Conservation (phyloP, 2,888 invertebrate species). For the Drosophila rubida region DNA sequence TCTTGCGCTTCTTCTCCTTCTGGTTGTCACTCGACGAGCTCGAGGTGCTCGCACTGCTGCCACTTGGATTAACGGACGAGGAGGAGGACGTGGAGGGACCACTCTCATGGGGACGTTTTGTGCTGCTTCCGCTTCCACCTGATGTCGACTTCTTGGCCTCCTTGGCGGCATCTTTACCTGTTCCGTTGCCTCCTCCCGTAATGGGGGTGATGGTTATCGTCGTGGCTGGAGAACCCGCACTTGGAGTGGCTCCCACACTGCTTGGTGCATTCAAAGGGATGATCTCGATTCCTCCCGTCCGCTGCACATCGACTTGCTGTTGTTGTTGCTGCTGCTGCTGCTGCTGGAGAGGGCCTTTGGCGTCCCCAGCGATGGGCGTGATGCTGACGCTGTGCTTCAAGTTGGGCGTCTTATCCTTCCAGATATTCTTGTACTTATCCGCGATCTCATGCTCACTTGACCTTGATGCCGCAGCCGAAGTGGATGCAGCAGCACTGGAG, state of each 20-base stretch:
- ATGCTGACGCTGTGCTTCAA: conserved; percentile 83
- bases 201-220: conserved; percentile 96
- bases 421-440: conserved; percentile 84
- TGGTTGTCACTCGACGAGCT: conserved; percentile 58
- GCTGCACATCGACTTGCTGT: conserved; percentile 73
- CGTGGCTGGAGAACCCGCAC: conserved; percentile 87
- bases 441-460: conserved; percentile 80
- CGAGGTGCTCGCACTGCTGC: conserved; percentile 20
- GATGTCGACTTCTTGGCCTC: conserved; percentile 51
- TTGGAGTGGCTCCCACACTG: conserved; percentile 84
- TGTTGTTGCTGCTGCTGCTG: conserved; percentile 26
- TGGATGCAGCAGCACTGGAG: conserved; percentile 13
- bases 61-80: conserved; percentile 33
- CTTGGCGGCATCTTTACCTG: conserved; percentile 52
- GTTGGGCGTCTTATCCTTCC: conserved; percentile 83
- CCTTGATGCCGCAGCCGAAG: conserved; percentile 29
- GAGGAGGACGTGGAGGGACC: conserved; percentile 41
- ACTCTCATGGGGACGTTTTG: conserved; percentile 65
- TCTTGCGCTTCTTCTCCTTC: conserved; percentile 90
- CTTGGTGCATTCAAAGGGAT: conserved; percentile 89
- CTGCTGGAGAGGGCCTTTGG: conserved; percentile 29
- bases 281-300: conserved; percentile 89
- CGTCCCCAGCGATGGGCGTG: conserved; percentile 79
- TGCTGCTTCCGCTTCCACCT: conserved; percentile 44
- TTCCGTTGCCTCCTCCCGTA: conserved; percentile 50